Evolutionary conservation across 1,140 invertebrate species (phyloP), one percentile per base, ranked within the genome.

Genomic region (Atopsyche davidsoni): DNA sequence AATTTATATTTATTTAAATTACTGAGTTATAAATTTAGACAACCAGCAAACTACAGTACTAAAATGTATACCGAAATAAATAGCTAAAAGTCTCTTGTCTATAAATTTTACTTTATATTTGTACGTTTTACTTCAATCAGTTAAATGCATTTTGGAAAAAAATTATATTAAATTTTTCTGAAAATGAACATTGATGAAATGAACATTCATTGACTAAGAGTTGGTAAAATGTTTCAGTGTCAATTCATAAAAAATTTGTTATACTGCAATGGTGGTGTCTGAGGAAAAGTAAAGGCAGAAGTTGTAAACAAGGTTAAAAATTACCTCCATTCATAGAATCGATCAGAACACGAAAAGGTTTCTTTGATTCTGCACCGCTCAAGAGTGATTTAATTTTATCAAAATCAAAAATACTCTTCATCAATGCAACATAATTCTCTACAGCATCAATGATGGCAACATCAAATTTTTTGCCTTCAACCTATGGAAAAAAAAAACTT

Each of bases 361-460:
- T 77, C 44, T 77, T 68, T 10, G 74, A 72, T 2, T 76, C 64
- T n/a, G 70, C 74, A 32, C 88, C 89, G 50, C 79, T 77, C 7
- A 97, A 72, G 18, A 94, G 77, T 0, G 73, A 69, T 62, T 82
- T 87, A 22, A 99, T 81, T 59, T 81, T 78, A 46, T 70, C 64
- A 73, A 99, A 98, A 73, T 99, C 94, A 75, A 99, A 99, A 58
- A 99, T 97, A 59, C 87, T 82, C 68, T 97, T 93, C 95, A 99
- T 97, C 35, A 93, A 80, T 1, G 76, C 70, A 1, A 95, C 77
- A 68, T 99, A 99, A 67, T 96, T 90, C 11, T 79, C 75, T 2
- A 97, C 91, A 1, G 89, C 83, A 70, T 99, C 94, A 51, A 99
- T 84, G 1, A 99, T 78, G 62, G 97, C 86, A 4, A 99, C 86